Evolutionary conservation across 2,797 vertebrate species (phyloP).

Genomic region (Mormyrops attenuatus): DNA sequence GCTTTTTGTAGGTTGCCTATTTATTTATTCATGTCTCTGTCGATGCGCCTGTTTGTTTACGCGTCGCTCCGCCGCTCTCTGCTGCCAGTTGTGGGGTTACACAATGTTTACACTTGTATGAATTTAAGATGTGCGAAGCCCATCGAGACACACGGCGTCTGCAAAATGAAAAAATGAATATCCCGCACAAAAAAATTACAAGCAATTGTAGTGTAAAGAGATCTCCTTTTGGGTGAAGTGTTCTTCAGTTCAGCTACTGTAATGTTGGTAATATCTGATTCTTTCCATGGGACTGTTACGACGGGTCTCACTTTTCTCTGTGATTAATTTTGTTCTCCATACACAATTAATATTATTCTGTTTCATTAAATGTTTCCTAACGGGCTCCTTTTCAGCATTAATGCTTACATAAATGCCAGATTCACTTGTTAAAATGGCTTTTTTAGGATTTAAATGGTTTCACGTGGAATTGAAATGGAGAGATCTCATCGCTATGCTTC

Average conservation of each 20-base stretch:
- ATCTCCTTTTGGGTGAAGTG: neutral
- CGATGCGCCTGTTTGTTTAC: constrained; percentile 12
- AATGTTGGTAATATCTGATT: neutral
- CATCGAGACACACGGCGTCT: neutral
- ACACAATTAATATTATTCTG: neutral
- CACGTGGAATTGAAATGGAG: neutral
- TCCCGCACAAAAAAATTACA: neutral
- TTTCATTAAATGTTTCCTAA: neutral
- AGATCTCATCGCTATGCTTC: neutral
- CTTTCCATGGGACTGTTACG: neutral
- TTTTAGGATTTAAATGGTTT: neutral
- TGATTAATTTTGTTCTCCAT: neutral
- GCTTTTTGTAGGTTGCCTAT: constrained; percentile 15
- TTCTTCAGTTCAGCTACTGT: neutral
- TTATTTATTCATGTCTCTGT: constrained; percentile 20
- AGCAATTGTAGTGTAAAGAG: neutral
- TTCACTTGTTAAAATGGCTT: neutral
- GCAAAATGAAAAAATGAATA: constrained; percentile 8
- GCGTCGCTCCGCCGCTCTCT: neutral
- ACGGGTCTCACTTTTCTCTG: neutral
- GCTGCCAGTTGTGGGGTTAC: neutral
- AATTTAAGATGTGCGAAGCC: neutral
- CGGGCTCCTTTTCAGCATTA: neutral
- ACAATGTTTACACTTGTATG: constrained; percentile 13
- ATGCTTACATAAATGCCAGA: neutral